Conservation (phyloP, 2,888 invertebrate species). For the Gastrophysa polygoni region DNA sequence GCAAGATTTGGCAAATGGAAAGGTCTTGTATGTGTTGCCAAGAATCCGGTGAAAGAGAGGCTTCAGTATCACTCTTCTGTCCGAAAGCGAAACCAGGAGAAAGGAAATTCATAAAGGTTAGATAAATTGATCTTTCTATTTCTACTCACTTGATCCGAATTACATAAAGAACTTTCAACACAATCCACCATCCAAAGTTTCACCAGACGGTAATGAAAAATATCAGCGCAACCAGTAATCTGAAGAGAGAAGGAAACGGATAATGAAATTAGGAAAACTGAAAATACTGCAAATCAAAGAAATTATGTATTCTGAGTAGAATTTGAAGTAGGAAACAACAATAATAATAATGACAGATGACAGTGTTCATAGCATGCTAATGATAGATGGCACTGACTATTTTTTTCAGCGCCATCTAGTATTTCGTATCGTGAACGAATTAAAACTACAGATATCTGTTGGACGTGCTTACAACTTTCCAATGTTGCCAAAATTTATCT, state of each 20-base stretch:
- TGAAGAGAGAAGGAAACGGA: no score
- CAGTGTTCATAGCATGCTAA: no score
- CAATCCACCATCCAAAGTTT: no score
- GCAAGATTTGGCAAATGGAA: conserved; percentile 97
- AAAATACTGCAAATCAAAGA: no score
- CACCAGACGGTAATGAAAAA: no score
- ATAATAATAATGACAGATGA: neutral
- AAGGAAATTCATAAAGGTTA: conserved; percentile 81
- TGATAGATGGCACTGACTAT: neutral
- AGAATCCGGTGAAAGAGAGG: conserved; percentile 91
- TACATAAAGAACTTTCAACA: neutral
- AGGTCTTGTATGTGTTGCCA: conserved; percentile 95
- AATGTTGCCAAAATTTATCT: no score
- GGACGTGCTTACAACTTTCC: no score
- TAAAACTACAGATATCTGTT: neutral
- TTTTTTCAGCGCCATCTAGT: neutral
- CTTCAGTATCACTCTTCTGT: conserved; percentile 85
- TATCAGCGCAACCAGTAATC: neutral
- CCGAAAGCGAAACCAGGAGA: conserved; percentile 88
- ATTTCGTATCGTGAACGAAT: no score
- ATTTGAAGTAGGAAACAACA: no score
- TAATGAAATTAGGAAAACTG: no score
- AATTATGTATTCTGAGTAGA: no score
- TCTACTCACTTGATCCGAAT: neutral
- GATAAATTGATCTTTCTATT: neutral